phyloP scores from a whole-genome alignment of 1,140 invertebrate species.

The Procambarus clarkii region DNA sequence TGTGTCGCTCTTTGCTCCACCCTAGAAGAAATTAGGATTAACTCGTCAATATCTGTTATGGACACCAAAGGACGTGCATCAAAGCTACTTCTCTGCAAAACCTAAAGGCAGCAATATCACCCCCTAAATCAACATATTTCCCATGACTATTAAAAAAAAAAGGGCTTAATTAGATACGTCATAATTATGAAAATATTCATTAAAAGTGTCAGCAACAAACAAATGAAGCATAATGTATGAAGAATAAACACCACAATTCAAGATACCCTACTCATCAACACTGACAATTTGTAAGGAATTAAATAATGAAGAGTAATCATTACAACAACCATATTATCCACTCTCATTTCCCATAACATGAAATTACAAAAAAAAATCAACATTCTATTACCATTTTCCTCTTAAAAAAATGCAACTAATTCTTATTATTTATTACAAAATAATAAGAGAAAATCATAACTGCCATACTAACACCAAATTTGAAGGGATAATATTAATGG shows the following conservation, averaged over 20 bases:
- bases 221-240: neutral
- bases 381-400: neutral
- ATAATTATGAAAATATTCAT: neutral
- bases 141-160: neutral
- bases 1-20: conserved; percentile 73
- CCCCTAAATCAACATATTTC: neutral
- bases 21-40: conserved; percentile 73
- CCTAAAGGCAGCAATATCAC: conserved; percentile 33
- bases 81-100: conserved; percentile 44
- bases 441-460: neutral
- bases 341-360: neutral
- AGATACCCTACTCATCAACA: neutral
- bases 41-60: conserved; percentile 68
- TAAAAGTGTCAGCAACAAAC: conserved; percentile 1
- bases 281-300: neutral
- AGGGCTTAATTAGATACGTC: neutral
- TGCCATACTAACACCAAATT: neutral
- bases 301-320: neutral
- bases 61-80: conserved; percentile 53
- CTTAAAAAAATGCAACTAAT: neutral
- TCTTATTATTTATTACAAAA: neutral
- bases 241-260: conserved; percentile 1
- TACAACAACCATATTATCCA: neutral
- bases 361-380: neutral
- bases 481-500: neutral